Base-by-base conservation (phyloP, 2,113 vertebrate species). In the Limnothrissa miodon region DNA sequence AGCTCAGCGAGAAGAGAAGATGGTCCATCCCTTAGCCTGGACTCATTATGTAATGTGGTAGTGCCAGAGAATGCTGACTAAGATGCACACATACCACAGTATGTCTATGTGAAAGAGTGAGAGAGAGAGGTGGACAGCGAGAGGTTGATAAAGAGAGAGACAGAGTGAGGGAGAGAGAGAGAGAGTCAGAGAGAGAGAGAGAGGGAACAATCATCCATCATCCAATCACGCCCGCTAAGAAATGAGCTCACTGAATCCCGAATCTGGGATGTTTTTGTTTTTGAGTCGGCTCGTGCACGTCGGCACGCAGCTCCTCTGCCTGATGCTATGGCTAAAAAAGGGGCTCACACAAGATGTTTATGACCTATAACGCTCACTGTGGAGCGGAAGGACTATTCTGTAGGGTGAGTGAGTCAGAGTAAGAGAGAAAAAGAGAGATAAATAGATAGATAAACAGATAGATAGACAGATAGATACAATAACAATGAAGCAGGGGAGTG, bases 211-310 rank as follows among this genome's bases (percentile, higher is more conserved):
- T 74, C 66, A 74, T 36, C 66, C 66, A 74, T 33, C 33, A 39
- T 36, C 66, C 66, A 74, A 74, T 74, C 66, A 74, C 25, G 36
- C 25, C 15, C 66, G 15, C 10, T 33, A 36, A 74, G 36, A 74
- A 74, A 74, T 74, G 29, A 74, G 29, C 66, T 74, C 66, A 74
- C 66, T 17, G 66, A 74, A 74, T 74, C 66, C 66, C 36, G 10
- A 74, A 74, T 74, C 66, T 74, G 33, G 66, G 66, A 74, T 74
- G 66, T 74, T 74, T 74, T 36, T 74, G 33, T 74, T 74, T 74
- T 74, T 74, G 29, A 36, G 62, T 33, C 25, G 25, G 33, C 66
- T 74, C 10, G 33, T 36, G 29, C 66, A 13, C 15, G 66, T 36
- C 9, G 10, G 33, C 29, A 33, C 66, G 4, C 25, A 39, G 36